Evolutionary conservation across 2,888 invertebrate genomes (phyloP), one percentile per base, ranked within the genome.

Genomic region (Siphlonurus alternatus): DNA sequence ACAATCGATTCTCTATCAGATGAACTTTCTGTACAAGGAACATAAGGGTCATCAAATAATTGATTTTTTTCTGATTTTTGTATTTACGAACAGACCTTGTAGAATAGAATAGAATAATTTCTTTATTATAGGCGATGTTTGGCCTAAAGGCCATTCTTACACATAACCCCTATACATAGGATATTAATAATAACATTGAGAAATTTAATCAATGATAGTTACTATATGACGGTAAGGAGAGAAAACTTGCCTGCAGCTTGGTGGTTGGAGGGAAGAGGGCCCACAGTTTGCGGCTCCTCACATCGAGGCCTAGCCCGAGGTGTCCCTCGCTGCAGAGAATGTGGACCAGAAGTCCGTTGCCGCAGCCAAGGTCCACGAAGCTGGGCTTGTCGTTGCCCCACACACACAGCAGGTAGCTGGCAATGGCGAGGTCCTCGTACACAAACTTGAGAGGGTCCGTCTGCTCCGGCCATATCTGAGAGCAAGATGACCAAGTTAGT

Each of bases 351-450:
- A 97, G 79, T 18, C 99, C 99, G 80, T 99, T 99, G 0, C 99
- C 98, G 80, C 98, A 99, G 0, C 99, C 98, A 63, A 97, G 80
- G 76, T 99, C 98, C 0, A 95, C 85, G 80, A 97, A 98, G 2
- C 80, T 80, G 71, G 83, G 84, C 7, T 70, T 64, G 59, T 71
- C 75, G n/a, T 73, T 70, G 3, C 72, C 70, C 94, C 94, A 96
- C 0, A 95, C 72, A 1, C 88, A 76, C 63, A 93, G 77, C 59
- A 96, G 77, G 74, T 95, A 96, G 15, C 90, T 80, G 3, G 93
- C 92, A 71, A 98, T 97, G 2, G 93, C 94, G 67, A 99, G 81
- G 75, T 99, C 98, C 80, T 99, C 98, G 77, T 89, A 93, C 0
- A 99, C 91, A 79, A 89, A 96, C 76, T 98, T 99, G 61, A 85